phyloP scores from a whole-genome alignment of 2,888 invertebrate species.

The Ischnus inquisitorius region DNA sequence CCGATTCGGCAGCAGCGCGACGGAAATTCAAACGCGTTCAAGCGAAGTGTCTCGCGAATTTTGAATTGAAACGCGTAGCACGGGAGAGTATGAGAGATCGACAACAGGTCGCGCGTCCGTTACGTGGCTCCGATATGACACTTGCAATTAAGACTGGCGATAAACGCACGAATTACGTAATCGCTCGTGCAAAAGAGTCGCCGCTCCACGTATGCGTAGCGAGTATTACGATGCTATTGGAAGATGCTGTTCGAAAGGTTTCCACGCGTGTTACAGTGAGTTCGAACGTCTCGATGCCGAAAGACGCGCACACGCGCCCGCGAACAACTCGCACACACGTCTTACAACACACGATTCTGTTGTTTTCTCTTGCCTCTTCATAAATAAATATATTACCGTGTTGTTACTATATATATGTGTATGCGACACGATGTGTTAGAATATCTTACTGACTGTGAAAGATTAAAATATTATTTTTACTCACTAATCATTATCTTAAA shows the following conservation, averaged over 20 bases:
- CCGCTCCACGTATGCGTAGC: slow-evolving; percentile 15
- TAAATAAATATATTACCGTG: slow-evolving; percentile 1
- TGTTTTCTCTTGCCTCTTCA: background rate
- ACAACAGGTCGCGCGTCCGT: slow-evolving; percentile 52
- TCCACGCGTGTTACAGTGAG: slow-evolving; percentile 75
- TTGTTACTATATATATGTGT: slow-evolving; percentile 10
- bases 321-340: background rate
- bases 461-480: slow-evolving; percentile 6
- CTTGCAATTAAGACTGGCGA: slow-evolving; percentile 65
- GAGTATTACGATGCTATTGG: slow-evolving; percentile 39
- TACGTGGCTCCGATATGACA: slow-evolving; percentile 60
- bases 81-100: background rate
- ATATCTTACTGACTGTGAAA: slow-evolving; percentile 7
- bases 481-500: background rate
- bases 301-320: background rate
- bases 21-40: background rate
- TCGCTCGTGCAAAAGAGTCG: slow-evolving; percentile 39
- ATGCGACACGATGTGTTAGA: slow-evolving; percentile 14
- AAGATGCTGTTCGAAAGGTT: slow-evolving; percentile 75
- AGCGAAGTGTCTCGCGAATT: background rate
- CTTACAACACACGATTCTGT: background rate
- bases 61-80: background rate
- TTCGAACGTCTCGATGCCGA: slow-evolving; percentile 60
- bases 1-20: background rate
- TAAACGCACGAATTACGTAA: slow-evolving; percentile 68